A percentile compares a stretch with the other conserved stretches of the same genome.
phyloP scores from a whole-genome alignment of 2,113 vertebrate genomes.

The Bucco capensis region DNA sequence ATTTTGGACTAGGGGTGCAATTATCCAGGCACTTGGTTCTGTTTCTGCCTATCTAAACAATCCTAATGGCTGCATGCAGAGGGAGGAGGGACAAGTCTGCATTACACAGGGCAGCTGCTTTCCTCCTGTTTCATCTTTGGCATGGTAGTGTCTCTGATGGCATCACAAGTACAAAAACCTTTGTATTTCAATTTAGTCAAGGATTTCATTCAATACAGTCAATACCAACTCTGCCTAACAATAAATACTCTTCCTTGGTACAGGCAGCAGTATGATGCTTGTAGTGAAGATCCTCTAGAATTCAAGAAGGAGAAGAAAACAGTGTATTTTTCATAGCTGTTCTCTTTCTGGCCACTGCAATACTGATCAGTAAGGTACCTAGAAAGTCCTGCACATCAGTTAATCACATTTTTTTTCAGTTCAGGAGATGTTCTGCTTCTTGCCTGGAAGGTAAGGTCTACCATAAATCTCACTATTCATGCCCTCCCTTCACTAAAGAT shows the following conservation, averaged over 20 bases:
- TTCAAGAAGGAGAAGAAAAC: background rate
- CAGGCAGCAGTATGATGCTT: background rate
- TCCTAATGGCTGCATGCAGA: background rate
- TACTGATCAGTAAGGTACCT: background rate
- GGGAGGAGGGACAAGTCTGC: background rate
- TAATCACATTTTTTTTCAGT: background rate
- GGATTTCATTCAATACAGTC: background rate
- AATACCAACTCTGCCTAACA: background rate
- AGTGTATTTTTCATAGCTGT: background rate
- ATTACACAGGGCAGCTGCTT: background rate
- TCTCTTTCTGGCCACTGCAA: background rate
- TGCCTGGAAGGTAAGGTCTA: background rate
- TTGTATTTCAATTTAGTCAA: background rate
- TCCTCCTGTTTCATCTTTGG: background rate
- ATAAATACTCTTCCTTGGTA: background rate
- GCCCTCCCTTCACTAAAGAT: background rate
- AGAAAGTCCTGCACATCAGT: fast-evolving
- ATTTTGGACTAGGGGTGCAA: background rate
- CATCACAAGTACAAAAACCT: background rate
- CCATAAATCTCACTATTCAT: background rate
- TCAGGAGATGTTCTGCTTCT: background rate
- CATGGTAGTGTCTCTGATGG: background rate
- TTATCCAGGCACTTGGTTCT: background rate
- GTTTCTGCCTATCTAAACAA: background rate
- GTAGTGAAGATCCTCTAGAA: background rate